Base-by-base conservation (phyloP, 2,113 vertebrate genomes). In the Cyphomyrus discorhynchus region DNA sequence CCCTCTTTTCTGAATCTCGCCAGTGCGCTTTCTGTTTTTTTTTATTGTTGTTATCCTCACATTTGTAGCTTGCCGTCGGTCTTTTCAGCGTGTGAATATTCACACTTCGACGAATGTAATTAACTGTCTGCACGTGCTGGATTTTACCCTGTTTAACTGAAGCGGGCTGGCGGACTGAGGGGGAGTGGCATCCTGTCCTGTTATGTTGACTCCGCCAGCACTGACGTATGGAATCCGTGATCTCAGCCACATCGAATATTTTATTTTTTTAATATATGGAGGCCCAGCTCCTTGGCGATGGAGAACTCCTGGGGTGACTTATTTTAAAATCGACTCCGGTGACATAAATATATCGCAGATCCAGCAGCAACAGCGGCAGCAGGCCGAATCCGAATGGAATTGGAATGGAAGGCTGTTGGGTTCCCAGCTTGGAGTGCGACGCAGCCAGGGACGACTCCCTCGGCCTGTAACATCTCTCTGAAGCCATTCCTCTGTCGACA, bases 401-500 rank as follows among this genome's bases (percentile, higher is more conserved):
- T 19, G 8, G 35, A 49, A 88, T n/a, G 35, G 82, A 31, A 87
- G 49, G 50, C 62, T n/a, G 52, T 50, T 42, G 21, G n/a, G 21
- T 21, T 52, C 88, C 31, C 39, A 35, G 11, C 31, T 74, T 49
- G 42, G 83, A 42, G 35, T 89, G 52, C 77, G 89, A 31, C 5
- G 9, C 35, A 70, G 58, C 24, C 70, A 50, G 5, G 7, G 83
- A 24, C 24, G 24, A 47, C 74, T 80, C 35, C 35, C 47, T 49
- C 15, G 2, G 35, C 35, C 74, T 42, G 31, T 42, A 42, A 24
- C 45, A 46, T n/a, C 21, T 49, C 42, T 47, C 74, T 19, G 74
- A 84, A 84, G 8, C 46, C 88, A 92, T 90, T 87, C 24, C 0
- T 88, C 93, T 94, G 93, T 93, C 93, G 92, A 84, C 88, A 93